Conservation (phyloP, 2,888 invertebrate genomes). For the Tetragonisca angustula region DNA sequence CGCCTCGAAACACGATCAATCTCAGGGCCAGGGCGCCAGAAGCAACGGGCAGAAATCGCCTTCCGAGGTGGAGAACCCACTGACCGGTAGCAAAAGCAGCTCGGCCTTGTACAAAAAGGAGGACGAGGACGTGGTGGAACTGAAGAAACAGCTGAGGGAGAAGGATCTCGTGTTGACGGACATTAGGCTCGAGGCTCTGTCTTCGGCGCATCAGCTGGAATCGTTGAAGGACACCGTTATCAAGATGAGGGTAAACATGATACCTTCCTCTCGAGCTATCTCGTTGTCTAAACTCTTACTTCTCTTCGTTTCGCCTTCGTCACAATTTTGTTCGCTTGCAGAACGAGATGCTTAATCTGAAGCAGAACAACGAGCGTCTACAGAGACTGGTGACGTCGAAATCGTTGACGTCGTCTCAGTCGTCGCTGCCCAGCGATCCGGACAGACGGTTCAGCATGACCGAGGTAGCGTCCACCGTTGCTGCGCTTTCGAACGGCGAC, state of each 20-base stretch:
- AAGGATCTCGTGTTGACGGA: slow-evolving; percentile 98
- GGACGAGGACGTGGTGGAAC: slow-evolving; percentile 88
- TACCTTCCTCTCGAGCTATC: neutral
- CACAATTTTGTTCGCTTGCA: slow-evolving; percentile 78
- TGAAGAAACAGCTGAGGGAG: slow-evolving; percentile 96
- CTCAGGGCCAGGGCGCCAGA: slow-evolving; percentile 53
- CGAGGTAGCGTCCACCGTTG: slow-evolving; percentile 80
- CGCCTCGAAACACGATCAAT: slow-evolving; percentile 76
- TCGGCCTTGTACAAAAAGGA: slow-evolving; percentile 80
- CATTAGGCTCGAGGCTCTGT: slow-evolving; percentile 97
- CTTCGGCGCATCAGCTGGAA: slow-evolving; percentile 98
- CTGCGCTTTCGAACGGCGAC: slow-evolving; percentile 79
- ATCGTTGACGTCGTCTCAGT: slow-evolving; percentile 86
- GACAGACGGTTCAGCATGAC: slow-evolving; percentile 85
- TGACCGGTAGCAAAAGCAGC: slow-evolving; percentile 80
- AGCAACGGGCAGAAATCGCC: slow-evolving; percentile 77
- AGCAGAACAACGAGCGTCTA: slow-evolving; percentile 97
- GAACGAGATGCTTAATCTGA: slow-evolving; percentile 98
- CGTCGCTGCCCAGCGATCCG: slow-evolving; percentile 83
- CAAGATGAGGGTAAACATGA: slow-evolving; percentile 95
- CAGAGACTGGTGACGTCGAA: slow-evolving; percentile 91
- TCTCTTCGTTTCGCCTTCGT: neutral
- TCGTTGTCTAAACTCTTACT: too few species aligned
- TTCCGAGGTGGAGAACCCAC: slow-evolving; percentile 78
- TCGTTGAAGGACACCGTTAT: slow-evolving; percentile 98